Base-by-base conservation (phyloP, 2,888 invertebrate species). In the Rhabditoides inermis region DNA sequence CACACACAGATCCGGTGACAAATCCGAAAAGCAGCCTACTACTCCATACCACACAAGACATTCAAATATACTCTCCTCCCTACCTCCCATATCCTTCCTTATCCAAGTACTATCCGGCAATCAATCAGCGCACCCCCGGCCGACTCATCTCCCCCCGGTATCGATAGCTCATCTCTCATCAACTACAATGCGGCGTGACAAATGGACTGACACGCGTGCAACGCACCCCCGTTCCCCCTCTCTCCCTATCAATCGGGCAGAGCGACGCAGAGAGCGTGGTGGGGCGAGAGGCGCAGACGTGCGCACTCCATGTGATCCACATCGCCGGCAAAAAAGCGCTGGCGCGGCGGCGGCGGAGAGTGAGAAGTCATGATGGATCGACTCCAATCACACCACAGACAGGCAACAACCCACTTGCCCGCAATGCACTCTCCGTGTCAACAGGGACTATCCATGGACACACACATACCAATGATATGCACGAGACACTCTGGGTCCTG, bases 401-500 rank as follows among this genome's bases (percentile, higher is more conserved):
- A n/a, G n/a, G n/a, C n/a, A n/a, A n/a, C n/a, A n/a, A n/a, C n/a
- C n/a, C n/a, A n/a, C n/a, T n/a, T n/a, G n/a, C n/a, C n/a, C n/a
- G n/a, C n/a, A n/a, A n/a, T n/a, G n/a, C n/a, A n/a, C n/a, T n/a
- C n/a, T n/a, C n/a, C n/a, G n/a, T n/a, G n/a, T n/a, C n/a, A n/a
- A n/a, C n/a, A n/a, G n/a, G n/a, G n/a, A n/a, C n/a, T n/a, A n/a
- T n/a, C n/a, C n/a, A n/a, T n/a, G n/a, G n/a, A n/a, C n/a, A n/a
- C n/a, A n/a, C n/a, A n/a, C n/a, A n/a, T n/a, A n/a, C n/a, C n/a
- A n/a, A n/a, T n/a, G n/a, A n/a, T n/a, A n/a, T n/a, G n/a, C n/a
- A n/a, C 27, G 28, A 61, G 25, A 49, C 51, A 61, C n/a, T 56
- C 46, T n/a, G 35, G 41, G 49, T 55, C 58, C 26, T 48, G 28